Evolutionary conservation across 1,140 invertebrate species (phyloP).

Genomic region (Glossosoma conforme): DNA sequence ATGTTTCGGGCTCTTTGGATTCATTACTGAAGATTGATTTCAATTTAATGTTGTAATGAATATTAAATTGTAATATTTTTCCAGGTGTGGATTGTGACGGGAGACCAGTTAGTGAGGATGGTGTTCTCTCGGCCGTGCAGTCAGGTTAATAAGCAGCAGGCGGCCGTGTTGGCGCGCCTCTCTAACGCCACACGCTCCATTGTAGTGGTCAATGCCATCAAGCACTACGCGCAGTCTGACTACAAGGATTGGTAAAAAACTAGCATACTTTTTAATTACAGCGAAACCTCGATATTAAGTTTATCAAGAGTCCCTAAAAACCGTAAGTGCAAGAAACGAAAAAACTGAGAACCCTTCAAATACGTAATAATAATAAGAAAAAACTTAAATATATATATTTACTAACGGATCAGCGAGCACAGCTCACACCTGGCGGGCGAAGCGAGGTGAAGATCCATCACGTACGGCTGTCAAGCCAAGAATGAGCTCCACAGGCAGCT

Average conservation of each 20-base stretch:
- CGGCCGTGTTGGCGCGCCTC: conserved; percentile 28
- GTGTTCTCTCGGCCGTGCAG: conserved; percentile 72
- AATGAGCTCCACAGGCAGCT: too few relatives aligned
- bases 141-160: conserved; percentile 53
- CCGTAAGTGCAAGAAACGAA: too few relatives aligned
- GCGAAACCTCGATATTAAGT: not conserved
- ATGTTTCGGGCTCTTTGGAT: too few relatives aligned
- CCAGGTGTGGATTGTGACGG: conserved; percentile 81
- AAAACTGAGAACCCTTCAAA: too few relatives aligned
- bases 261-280: not conserved
- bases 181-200: conserved; percentile 36
- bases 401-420: too few relatives aligned
- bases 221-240: conserved; percentile 41
- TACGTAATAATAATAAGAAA: too few relatives aligned
- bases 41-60: not conserved
- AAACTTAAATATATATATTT: too few relatives aligned
- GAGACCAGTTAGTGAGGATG: conserved; percentile 70
- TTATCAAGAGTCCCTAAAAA: too few relatives aligned
- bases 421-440: too few relatives aligned
- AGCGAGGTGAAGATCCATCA: too few relatives aligned
- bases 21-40: conserved; percentile 3
- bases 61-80: conserved; percentile 17
- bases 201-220: conserved; percentile 35
- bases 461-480: too few relatives aligned
- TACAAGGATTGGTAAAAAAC: conserved; percentile 40